These are phyloP conservation scores for Stegana nigrithorax DNA, from an alignment of 2,888 invertebrate genomes.

Conservation along the genomic window DNA sequence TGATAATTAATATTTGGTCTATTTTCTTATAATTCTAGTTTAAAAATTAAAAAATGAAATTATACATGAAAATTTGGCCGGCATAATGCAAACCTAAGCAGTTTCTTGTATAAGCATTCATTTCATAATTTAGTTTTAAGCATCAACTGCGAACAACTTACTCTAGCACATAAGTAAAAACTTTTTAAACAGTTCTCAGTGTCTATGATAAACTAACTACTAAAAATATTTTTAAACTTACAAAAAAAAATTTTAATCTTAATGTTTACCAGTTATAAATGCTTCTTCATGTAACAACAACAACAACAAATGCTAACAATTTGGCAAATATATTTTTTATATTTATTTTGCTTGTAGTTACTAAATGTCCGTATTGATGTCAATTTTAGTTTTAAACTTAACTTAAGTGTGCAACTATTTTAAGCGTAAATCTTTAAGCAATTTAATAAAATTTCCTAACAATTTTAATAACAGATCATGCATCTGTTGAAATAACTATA, in stretches of 20 bases:
- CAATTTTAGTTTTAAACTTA: constrained; percentile 33
- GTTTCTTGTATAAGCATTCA: background rate
- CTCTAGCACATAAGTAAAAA: constrained; percentile 24
- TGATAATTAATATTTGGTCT: constrained; percentile 51
- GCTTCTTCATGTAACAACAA: constrained; percentile 8
- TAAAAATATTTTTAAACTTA: constrained; percentile 24
- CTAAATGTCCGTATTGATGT: constrained; percentile 39
- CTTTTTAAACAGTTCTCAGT: constrained; percentile 57
- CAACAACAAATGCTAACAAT: constrained; percentile 21
- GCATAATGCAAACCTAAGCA: constrained; percentile 37
- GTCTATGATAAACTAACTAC: constrained; percentile 48
- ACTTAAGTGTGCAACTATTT: too few species aligned
- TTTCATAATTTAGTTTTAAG: constrained; percentile 33
- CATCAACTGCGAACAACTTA: constrained; percentile 30
- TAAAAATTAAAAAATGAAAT: constrained; percentile 13
- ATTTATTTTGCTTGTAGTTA: constrained; percentile 44
- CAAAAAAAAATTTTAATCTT: constrained; percentile 28
- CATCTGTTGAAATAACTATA: constrained; percentile 16
- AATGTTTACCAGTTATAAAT: background rate
- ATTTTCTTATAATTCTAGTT: constrained; percentile 12
- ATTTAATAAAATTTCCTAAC: too few species aligned
- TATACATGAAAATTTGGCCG: constrained; percentile 34
- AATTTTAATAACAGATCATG: constrained; percentile 32
- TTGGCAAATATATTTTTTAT: constrained; percentile 50
- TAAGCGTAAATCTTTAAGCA: too few species aligned